Base-by-base conservation (phyloP, 2,888 invertebrate genomes). In the Boloria selene region DNA sequence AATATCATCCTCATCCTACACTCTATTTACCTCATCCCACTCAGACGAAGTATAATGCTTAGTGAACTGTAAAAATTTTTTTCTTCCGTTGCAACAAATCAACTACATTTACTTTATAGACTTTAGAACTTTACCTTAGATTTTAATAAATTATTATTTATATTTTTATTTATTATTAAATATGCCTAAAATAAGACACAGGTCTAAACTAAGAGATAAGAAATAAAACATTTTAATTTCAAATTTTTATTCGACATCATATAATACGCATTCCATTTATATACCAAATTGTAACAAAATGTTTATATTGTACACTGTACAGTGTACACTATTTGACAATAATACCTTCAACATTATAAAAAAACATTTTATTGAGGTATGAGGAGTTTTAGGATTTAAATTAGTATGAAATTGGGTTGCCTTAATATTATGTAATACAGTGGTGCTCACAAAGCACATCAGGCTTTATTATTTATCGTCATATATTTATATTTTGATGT, bases 201-300 rank as follows among this genome's bases (percentile, higher is more conserved):
- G 47, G n/a, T 38, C 31, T 10, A 47, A n/a, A 7, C 16, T 47
- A 6, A 49, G 17, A 26, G 45, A 13, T 16, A 49, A 49, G 31
- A 47, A 59, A 59, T 13, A 16, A 17, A 31, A 17, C 47, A n/a
- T 47, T 54, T 58, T 64, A 68, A 61, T 74, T 76, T 74, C 71
- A 75, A 73, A 73, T 73, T 64, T 77, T 91, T 92, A 92, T 90
- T 90, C 78, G 89, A 92, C 91, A 90, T 85, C 85, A 85, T 88
- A 87, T 84, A 82, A 85, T 87, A 90, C 88, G 87, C 83, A 88
- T 80, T 89, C 85, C 86, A 86, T 85, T 82, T 84, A 85, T 79
- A 88, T 82, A 85, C 87, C 90, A 87, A 86, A 88, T 90, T 90
- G 91, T 90, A 92, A 92, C 91, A 92, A 92, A 92, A 92, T 91